Conservation (phyloP, 2,888 invertebrate species). For the Cosmorhoe ocellata region DNA sequence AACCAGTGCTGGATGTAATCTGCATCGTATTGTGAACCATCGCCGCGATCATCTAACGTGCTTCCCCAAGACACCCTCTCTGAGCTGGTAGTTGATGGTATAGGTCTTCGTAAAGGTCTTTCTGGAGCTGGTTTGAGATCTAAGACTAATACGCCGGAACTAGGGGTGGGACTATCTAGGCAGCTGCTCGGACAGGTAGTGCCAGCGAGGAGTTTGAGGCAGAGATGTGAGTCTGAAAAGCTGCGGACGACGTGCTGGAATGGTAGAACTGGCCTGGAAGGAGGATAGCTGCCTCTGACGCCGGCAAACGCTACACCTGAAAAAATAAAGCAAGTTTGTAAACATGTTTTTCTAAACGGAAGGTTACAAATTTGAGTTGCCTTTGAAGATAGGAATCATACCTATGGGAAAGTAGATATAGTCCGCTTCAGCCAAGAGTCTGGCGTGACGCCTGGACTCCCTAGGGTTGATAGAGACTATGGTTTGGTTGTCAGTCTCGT, state of each 20-base stretch:
- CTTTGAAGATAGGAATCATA: too few relatives aligned
- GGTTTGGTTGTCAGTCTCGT: slow-evolving; percentile 85
- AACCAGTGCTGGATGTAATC: slow-evolving; percentile 90
- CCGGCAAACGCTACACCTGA: slow-evolving; percentile 81
- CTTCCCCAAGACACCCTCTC: slow-evolving; percentile 83
- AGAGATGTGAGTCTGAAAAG: slow-evolving; percentile 89
- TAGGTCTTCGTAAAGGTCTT: slow-evolving; percentile 82
- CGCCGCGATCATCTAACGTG: slow-evolving; percentile 81
- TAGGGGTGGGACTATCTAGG: slow-evolving; percentile 83
- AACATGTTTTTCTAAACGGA: background rate
- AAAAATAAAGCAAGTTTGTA: background rate
- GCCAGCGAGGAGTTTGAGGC: slow-evolving; percentile 85
- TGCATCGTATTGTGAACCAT: slow-evolving; percentile 85
- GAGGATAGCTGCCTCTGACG: slow-evolving; percentile 88
- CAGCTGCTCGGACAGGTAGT: slow-evolving; percentile 79
- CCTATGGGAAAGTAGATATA: slow-evolving; percentile 86
- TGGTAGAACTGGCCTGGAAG: slow-evolving; percentile 85
- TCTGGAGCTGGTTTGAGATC: slow-evolving; percentile 83
- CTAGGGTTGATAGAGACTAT: slow-evolving; percentile 77
- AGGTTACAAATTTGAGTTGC: too few relatives aligned
- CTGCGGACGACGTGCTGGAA: slow-evolving; percentile 89
- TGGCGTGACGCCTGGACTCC: slow-evolving; percentile 78
- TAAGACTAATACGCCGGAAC: slow-evolving; percentile 84
- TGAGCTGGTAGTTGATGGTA: slow-evolving; percentile 74
- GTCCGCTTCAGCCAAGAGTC: slow-evolving; percentile 84